Conservation (phyloP, 2,888 invertebrate species). For the Hydrotaea diabolus region DNA sequence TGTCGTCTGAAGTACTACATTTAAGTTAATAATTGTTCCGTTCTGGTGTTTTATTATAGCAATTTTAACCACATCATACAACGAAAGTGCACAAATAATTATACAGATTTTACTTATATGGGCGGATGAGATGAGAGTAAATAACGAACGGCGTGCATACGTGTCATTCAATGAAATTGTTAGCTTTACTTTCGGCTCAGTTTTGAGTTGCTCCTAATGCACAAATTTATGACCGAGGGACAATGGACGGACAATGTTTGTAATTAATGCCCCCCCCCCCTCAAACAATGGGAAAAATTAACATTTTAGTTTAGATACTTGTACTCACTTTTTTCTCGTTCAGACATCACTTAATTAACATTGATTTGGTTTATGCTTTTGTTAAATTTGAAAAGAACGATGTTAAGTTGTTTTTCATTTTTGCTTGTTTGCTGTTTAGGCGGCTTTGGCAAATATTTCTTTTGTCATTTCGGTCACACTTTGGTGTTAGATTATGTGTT, state of each 20-base stretch:
- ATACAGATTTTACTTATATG: neutral
- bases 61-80: neutral
- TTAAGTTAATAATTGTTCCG: neutral
- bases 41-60: neutral
- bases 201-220: neutral
- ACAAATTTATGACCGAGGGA: neutral
- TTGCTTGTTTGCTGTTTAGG: neutral
- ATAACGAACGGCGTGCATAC: neutral
- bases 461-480: constrained; percentile 35
- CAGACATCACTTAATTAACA: constrained; percentile 5
- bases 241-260: neutral
- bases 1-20: too few relatives aligned
- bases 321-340: neutral
- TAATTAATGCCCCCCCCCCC: constrained; percentile 16
- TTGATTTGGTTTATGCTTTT: neutral
- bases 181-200: neutral
- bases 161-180: neutral
- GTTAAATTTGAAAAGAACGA: neutral
- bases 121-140: neutral
- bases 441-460: constrained; percentile 32
- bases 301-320: neutral
- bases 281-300: neutral
- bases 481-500: neutral
- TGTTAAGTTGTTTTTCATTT: constrained; percentile 35
- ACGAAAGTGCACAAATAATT: neutral